Conservation (phyloP, 2,113 vertebrate genomes). For the Typhlomys cinereus region DNA sequence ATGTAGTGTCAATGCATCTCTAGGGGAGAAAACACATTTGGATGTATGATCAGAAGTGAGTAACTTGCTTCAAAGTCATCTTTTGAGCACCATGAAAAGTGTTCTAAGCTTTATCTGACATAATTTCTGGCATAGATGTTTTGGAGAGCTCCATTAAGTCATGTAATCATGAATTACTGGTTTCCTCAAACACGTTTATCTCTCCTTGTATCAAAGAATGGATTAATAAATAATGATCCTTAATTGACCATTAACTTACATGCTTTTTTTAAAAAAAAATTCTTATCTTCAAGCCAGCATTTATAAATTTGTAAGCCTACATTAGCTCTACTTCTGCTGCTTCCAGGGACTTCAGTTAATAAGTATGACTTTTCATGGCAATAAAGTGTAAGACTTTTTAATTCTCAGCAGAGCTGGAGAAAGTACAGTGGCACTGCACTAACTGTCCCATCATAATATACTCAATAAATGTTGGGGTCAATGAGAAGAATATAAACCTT, state of each 20-base stretch:
- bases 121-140: neutral
- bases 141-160: neutral
- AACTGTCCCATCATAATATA: neutral
- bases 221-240: conserved; percentile 31
- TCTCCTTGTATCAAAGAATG: neutral
- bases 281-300: conserved; percentile 35
- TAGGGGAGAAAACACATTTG: neutral
- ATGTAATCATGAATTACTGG: neutral
- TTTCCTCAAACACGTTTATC: neutral
- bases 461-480: neutral
- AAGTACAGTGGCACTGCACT: neutral
- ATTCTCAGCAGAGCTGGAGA: neutral
- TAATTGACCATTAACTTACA: conserved; percentile 47
- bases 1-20: neutral
- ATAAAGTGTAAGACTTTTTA: neutral
- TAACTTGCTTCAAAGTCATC: neutral
- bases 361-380: neutral
- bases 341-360: neutral
- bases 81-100: neutral
- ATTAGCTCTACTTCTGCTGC: neutral
- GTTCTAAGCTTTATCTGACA: neutral
- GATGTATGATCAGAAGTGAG: neutral
- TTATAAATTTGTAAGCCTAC: conserved; percentile 25
- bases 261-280: neutral
- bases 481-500: neutral